A percentile compares a stretch with the other conserved stretches of the same genome.
These are phyloP conservation scores for Rhingia rostrata DNA, from an alignment of 2,888 invertebrate species.

Conservation along the genomic window DNA sequence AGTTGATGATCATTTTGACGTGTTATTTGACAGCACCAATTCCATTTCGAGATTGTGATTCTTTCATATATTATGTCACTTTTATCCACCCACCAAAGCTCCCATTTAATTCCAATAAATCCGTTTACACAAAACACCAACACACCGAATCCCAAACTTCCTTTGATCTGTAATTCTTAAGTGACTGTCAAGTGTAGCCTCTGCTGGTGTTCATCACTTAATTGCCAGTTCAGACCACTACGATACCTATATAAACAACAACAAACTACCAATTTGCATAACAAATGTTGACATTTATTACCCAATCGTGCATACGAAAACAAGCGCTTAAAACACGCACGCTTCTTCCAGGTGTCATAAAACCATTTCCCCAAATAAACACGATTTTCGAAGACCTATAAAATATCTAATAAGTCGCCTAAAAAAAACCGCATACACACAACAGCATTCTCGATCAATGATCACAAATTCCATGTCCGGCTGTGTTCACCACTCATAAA, in stretches of 20 bases:
- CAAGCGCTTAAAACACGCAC: slow-evolving; percentile 3
- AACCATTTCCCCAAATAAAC: slow-evolving; percentile 16
- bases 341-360: slow-evolving; percentile 7
- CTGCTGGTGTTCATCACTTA: slow-evolving; percentile 28
- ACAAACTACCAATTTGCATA: slow-evolving; percentile 24
- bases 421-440: slow-evolving; percentile 2
- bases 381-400: slow-evolving; percentile 23
- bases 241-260: slow-evolving; percentile 34
- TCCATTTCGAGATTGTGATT: too few species aligned
- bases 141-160: background rate
- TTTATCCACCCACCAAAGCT: too few species aligned
- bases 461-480: slow-evolving; percentile 31
- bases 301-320: slow-evolving; percentile 2
- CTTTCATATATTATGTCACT: too few species aligned
- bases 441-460: slow-evolving; percentile 49
- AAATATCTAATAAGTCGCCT: slow-evolving; percentile 31
- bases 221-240: slow-evolving; percentile 17
- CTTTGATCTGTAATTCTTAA: slow-evolving; percentile 60
- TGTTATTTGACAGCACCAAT: too few species aligned
- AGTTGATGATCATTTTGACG: too few species aligned
- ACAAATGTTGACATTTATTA: slow-evolving; percentile 55
- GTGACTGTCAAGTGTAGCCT: slow-evolving; percentile 16
- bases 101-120: too few species aligned
- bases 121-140: background rate
- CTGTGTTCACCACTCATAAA: slow-evolving; percentile 22